Percentiles rank a stretch among this genome's conserved stretches.
phyloP scores from a whole-genome alignment of 1,140 invertebrate genomes.

The Drosophila sturtevanti region DNA sequence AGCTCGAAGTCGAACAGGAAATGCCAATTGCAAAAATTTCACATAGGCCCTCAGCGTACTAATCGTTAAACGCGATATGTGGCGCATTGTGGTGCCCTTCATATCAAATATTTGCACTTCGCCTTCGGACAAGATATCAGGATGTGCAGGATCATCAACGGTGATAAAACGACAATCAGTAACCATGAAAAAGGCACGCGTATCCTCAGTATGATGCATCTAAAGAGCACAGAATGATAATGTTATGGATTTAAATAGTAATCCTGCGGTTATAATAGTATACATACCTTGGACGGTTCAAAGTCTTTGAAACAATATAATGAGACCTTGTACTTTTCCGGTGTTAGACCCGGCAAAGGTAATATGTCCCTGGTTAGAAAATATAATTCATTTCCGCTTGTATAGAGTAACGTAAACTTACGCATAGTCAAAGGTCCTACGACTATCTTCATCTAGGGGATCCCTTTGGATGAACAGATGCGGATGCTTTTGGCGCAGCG shows the following conservation, averaged over 20 bases:
- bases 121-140: conserved; percentile 81
- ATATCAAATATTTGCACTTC: conserved; percentile 89
- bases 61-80: conserved; percentile 86
- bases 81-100: conserved; percentile 85
- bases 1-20: conserved; percentile 88
- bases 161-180: conserved; percentile 86
- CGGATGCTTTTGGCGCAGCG: conserved; percentile 85
- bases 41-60: conserved; percentile 83
- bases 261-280: too few species aligned
- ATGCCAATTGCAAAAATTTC: conserved; percentile 86
- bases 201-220: conserved; percentile 87
- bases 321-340: conserved; percentile 85
- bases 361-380: conserved; percentile 84
- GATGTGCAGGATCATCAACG: conserved; percentile 82
- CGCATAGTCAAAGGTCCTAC: conserved; percentile 75
- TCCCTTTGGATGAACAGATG: conserved; percentile 88
- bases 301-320: conserved; percentile 86
- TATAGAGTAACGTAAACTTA: conserved; percentile 23
- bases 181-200: conserved; percentile 88
- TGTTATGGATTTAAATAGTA: too few species aligned
- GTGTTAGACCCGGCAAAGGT: conserved; percentile 84
- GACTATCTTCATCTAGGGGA: conserved; percentile 81
- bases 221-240: too few species aligned
- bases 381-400: neutral
- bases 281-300: conserved; percentile 83